Evolutionary conservation across 2,113 vertebrate genomes (phyloP).

Genomic region (cattle (Bos taurus)): DNA sequence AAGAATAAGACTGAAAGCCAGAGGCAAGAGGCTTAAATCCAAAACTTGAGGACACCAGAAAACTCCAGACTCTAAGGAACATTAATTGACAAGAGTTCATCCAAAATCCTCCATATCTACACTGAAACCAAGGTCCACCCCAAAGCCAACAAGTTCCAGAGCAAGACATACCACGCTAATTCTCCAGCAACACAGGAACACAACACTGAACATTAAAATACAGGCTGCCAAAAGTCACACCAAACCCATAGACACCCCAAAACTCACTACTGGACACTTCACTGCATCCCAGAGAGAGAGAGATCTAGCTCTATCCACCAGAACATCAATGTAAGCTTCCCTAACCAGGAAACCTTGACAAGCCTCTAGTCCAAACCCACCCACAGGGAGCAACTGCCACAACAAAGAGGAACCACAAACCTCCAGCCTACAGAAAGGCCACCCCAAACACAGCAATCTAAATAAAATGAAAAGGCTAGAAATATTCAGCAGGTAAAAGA

Average conservation of each 20-base stretch:
- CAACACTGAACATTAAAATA: neutral
- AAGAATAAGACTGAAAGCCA: neutral
- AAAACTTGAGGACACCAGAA: neutral
- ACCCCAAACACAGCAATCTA: neutral
- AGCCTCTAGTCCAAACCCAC: neutral
- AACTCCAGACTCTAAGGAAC: neutral
- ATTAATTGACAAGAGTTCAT: neutral
- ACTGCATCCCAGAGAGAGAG: neutral
- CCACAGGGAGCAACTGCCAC: neutral
- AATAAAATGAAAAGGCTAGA: neutral
- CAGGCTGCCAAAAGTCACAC: neutral
- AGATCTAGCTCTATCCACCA: neutral
- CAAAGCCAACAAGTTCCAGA: neutral
- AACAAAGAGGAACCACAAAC: neutral
- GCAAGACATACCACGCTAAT: accelerated
- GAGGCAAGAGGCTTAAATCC: neutral
- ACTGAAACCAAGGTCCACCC: neutral
- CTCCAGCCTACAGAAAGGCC: neutral
- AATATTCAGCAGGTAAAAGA: neutral
- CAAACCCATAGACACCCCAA: neutral
- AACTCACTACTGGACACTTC: neutral
- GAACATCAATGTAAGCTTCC: neutral
- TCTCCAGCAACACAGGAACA: neutral
- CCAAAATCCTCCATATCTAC: neutral
- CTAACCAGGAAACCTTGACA: neutral